Evolutionary conservation across 2,888 invertebrate genomes (phyloP).

Genomic region (Ochropleura plecta): DNA sequence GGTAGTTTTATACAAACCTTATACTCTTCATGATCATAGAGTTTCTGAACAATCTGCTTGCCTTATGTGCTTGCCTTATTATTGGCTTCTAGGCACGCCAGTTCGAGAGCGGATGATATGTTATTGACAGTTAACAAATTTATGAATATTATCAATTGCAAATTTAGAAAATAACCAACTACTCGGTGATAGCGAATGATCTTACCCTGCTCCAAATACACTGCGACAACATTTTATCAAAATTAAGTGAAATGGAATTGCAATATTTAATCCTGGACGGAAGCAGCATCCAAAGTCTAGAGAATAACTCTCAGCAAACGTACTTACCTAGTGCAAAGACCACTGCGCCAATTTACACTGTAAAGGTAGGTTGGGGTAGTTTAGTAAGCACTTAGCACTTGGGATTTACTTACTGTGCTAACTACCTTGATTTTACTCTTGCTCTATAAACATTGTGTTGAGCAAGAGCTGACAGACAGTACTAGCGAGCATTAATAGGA

Average conservation of each 20-base stretch:
- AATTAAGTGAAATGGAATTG: slow-evolving; percentile 23
- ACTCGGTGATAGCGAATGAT: neutral
- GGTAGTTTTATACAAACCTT: too few relatives aligned
- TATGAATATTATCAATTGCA: neutral
- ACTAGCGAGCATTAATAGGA: neutral
- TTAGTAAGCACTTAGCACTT: slow-evolving; percentile 33
- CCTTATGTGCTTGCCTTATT: too few relatives aligned
- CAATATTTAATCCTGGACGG: slow-evolving; percentile 4
- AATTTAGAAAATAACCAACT: neutral
- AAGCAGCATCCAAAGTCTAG: slow-evolving; percentile 4
- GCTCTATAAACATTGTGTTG: neutral
- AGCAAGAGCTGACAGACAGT: neutral
- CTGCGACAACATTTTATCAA: slow-evolving; percentile 8
- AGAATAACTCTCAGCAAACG: slow-evolving; percentile 32
- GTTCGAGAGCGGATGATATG: neutral
- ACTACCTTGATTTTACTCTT: slow-evolving; percentile 19
- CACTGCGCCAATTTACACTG: slow-evolving; percentile 36
- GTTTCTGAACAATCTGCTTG: too few relatives aligned
- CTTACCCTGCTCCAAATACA: slow-evolving; percentile 9
- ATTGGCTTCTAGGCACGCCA: too few relatives aligned
- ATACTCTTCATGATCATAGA: too few relatives aligned
- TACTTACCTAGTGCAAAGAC: slow-evolving; percentile 22
- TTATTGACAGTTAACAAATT: neutral
- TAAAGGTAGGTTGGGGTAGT: slow-evolving; percentile 25
- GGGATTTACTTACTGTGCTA: slow-evolving; percentile 26